Evolutionary conservation across 2,888 invertebrate species (phyloP).

Genomic region (Caprella mutica): DNA sequence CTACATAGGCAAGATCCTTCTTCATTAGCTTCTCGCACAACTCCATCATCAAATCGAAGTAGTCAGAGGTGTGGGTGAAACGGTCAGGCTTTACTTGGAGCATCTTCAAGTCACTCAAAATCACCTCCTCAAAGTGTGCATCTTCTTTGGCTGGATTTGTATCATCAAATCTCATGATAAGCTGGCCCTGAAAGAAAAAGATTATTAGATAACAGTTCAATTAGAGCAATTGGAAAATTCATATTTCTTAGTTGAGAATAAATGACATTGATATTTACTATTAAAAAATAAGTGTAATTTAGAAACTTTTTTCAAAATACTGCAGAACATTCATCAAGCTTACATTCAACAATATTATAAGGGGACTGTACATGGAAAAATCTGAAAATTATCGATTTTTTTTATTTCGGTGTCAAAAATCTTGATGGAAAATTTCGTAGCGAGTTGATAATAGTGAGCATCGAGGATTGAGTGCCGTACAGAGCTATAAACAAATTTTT

Average conservation of each 20-base stretch:
- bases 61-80: slow-evolving; percentile 91
- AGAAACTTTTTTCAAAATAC: not conserved
- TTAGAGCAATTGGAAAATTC: not conserved
- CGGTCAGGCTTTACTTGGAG: slow-evolving; percentile 81
- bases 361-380: no score
- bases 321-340: no score
- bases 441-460: no score
- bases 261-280: not conserved
- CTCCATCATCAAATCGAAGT: slow-evolving; percentile 81
- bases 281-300: not conserved
- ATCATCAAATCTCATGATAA: slow-evolving; percentile 98
- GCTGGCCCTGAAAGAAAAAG: slow-evolving; percentile 55
- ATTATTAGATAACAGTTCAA: not conserved
- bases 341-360: no score
- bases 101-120: slow-evolving; percentile 82
- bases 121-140: slow-evolving; percentile 86
- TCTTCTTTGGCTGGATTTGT: slow-evolving; percentile 99
- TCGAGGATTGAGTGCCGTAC: no score
- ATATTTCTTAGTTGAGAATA: not conserved
- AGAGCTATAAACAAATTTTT: no score
- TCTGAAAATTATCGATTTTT: no score
- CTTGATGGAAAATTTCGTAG: no score
- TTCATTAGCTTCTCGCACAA: slow-evolving; percentile 78
- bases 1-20: slow-evolving; percentile 86
- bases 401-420: no score